Evolutionary conservation across 2,888 invertebrate species (phyloP), one percentile per base, ranked within the genome.

Genomic region (Horisme vitalbata): DNA sequence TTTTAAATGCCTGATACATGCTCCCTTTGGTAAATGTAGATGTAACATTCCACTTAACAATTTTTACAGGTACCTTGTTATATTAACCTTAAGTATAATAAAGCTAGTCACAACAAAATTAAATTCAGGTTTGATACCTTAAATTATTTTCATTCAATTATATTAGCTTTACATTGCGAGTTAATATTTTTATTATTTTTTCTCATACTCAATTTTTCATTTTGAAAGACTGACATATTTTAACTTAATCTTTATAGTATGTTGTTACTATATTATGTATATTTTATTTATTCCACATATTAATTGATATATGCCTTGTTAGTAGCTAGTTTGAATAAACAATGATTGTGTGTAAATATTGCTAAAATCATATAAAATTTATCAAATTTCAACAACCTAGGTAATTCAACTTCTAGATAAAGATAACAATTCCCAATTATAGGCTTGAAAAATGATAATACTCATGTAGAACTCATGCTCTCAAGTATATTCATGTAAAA

Each of bases 41-140:
- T n/a, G n/a, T n/a, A n/a, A n/a, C n/a, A n/a, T n/a, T n/a, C n/a
- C n/a, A n/a, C n/a, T n/a, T n/a, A n/a, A n/a, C n/a, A n/a, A n/a
- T n/a, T n/a, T n/a, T n/a, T n/a, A n/a, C n/a, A 15, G 18, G 18
- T 18, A 18, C 18, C 18, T 18, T n/a, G 6, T 18, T 18, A 18
- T 18, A 4, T 2, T 18, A n/a, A n/a, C n/a, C n/a, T n/a, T n/a
- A n/a, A n/a, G n/a, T n/a, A n/a, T 5, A 32, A 33, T 24, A 38
- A 37, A 34, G 11, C 21, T 45, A 45, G 26, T 45, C 45, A 44
- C 43, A 45, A 45, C 45, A 14, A 33, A 45, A 37, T 45, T 33
- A 38, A 48, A 12, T 12, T 27, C 11, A 30, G 21, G 26, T 41
- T 28, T 20, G 11, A 11, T 14, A 20, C 12, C 26, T 11, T 35